Evolutionary conservation across 2,113 vertebrate species (phyloP).

Genomic region (Thymallus thymallus): DNA sequence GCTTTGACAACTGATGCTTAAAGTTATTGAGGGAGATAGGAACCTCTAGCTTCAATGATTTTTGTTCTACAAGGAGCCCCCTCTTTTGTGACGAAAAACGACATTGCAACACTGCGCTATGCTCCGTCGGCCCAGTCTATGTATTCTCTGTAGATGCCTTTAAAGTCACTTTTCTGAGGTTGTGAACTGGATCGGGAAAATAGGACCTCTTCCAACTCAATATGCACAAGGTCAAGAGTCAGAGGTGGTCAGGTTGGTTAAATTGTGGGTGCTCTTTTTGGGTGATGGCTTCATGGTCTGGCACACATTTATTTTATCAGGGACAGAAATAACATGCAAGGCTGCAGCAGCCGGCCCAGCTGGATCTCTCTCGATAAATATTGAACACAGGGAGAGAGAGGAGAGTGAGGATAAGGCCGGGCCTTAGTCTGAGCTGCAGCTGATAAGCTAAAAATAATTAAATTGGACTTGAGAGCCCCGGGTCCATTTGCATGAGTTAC

Average conservation of each 20-base stretch:
- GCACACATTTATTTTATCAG: conserved; percentile 31
- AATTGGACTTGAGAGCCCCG: conserved; percentile 19
- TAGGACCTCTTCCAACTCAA: conserved; percentile 1
- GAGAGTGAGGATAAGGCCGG: conserved; percentile 17
- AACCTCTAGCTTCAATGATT: no score
- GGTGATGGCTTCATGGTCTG: conserved; percentile 32
- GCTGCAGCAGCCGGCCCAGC: conserved; percentile 17
- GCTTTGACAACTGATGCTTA: no score
- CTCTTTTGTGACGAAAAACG: no score
- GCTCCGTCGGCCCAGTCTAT: no score
- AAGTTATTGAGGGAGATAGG: no score
- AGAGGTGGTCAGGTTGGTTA: conserved; percentile 38
- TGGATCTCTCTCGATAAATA: conserved; percentile 36
- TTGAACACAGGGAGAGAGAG: conserved; percentile 18
- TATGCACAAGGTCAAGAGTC: conserved; percentile 43
- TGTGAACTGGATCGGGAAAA: conserved; percentile 18
- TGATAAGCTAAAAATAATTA: conserved; percentile 45
- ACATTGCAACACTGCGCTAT: no score
- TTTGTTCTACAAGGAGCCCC: no score
- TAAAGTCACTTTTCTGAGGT: background rate
- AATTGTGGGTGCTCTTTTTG: conserved; percentile 33
- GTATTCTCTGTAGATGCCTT: no score
- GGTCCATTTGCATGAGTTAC: conserved; percentile 40
- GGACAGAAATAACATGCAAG: conserved; percentile 26
- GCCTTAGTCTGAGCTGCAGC: conserved; percentile 11